Evolutionary conservation across 2,113 vertebrate genomes (phyloP).

Genomic region (Cynocephalus volans): DNA sequence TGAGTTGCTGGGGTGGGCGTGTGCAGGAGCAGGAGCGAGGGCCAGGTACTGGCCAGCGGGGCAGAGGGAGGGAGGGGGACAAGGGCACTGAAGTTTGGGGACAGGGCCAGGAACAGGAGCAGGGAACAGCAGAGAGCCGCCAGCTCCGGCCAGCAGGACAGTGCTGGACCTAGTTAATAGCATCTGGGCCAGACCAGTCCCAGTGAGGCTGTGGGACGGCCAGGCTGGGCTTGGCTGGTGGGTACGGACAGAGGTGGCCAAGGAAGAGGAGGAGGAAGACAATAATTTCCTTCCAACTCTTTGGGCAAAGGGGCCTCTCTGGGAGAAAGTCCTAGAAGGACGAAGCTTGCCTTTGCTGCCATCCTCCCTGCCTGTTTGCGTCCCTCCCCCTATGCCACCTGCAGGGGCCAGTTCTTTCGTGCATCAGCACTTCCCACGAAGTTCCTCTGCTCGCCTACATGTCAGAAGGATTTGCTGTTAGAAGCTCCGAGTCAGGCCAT

Average conservation of each 20-base stretch:
- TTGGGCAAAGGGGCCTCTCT: background rate
- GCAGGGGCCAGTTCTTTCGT: background rate
- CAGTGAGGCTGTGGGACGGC: background rate
- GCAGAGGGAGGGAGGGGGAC: background rate
- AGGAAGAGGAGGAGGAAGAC: background rate
- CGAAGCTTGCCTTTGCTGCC: background rate
- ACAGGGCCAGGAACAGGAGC: background rate
- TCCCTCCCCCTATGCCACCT: background rate
- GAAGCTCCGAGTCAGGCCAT: too few species aligned
- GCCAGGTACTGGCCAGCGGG: too few species aligned
- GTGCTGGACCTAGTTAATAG: background rate
- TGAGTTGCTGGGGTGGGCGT: background rate
- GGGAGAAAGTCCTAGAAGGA: constrained; percentile 21
- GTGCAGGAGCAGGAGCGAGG: too few species aligned
- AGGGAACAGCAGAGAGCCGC: background rate
- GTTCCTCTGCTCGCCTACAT: accelerated
- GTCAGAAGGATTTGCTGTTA: too few species aligned
- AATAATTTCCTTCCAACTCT: background rate
- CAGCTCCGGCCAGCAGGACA: background rate
- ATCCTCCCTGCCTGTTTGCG: accelerated
- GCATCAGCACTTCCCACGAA: background rate
- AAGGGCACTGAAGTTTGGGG: background rate
- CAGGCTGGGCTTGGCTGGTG: background rate
- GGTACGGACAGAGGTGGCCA: background rate
- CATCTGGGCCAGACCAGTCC: too few species aligned